Evolutionary conservation across 1,140 invertebrate genomes (phyloP).

Genomic region (Anoplophora glabripennis): DNA sequence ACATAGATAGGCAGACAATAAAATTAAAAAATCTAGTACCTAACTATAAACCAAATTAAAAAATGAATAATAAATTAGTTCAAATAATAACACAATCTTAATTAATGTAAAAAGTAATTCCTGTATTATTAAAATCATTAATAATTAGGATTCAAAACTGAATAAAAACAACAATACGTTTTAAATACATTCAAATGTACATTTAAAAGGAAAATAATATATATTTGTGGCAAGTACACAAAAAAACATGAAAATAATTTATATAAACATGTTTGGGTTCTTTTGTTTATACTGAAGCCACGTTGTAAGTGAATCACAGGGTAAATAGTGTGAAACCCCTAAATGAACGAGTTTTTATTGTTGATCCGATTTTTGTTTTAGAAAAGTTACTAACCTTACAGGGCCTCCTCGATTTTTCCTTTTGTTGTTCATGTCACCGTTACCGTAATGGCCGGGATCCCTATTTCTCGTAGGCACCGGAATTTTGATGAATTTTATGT

Average conservation of each 20-base stretch:
- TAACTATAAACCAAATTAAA: too few relatives aligned
- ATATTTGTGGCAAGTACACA: too few relatives aligned
- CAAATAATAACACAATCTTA: too few relatives aligned
- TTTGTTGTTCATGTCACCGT: constrained; percentile 58
- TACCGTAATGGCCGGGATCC: constrained; percentile 58
- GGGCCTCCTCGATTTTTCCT: constrained; percentile 58
- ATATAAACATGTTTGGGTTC: too few relatives aligned
- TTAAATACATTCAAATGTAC: too few relatives aligned
- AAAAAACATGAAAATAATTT: too few relatives aligned
- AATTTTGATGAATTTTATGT: constrained; percentile 54
- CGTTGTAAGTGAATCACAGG: not conserved
- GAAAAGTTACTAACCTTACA: constrained; percentile 48
- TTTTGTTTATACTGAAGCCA: too few relatives aligned
- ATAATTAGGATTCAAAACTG: constrained; percentile 8
- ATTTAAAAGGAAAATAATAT: too few relatives aligned
- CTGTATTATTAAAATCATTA: not conserved
- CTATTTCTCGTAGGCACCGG: constrained; percentile 61
- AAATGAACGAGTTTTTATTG: not conserved
- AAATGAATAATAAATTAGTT: too few relatives aligned
- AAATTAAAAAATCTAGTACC: too few relatives aligned
- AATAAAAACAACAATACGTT: not conserved
- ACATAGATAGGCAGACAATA: too few relatives aligned
- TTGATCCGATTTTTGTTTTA: constrained; percentile 5
- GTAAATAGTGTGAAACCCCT: not conserved
- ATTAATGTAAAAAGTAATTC: too few relatives aligned